Base-by-base conservation (phyloP, 2,888 invertebrate genomes). In the Cryptosula pallasiana region DNA sequence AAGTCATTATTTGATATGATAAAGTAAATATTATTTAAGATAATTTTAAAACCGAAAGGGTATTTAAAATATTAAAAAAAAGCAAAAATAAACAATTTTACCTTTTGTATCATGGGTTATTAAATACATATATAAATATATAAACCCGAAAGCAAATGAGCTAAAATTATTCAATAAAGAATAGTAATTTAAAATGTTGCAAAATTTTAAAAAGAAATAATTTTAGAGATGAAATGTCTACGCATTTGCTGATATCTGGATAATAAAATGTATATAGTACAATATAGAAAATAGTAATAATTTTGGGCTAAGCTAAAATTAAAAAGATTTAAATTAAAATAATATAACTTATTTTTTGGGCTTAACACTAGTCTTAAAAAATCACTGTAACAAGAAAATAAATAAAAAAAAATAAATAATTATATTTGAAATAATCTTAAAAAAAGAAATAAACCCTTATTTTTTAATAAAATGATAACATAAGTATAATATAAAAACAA, bases 1-100 rank as follows among this genome's bases (percentile, higher is more conserved):
- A 45, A 45, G 45, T 13, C 45, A 13, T 13, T 13, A 45, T 45
- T 45, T 45, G 20, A 71, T 29, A 54, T 57, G 36, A 54, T 63
- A 69, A 74, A 69, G 55, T 45, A 69, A 72, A 74, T 71, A 71
- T 72, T 73, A 73, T n/a, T n/a, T n/a, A 55, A 55, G 23, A 5
- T 5, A 55, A 55, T 13, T n/a, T n/a, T n/a, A 13, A 13, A 5
- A 55, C 45, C 16, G 23, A 20, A 25, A 55, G 5, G 23, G 55
- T 20, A 25, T n/a, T 16, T n/a, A 13, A 55, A 55, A 5, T 23
- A 55, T 23, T 5, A 5, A 55, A 55, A 55, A 5, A 16, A 5
- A 55, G 55, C 55, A 23, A 55, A 55, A 25, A 16, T 55, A 16
- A 55, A 55, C 5, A 5, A 20, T 55, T 55, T 25, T 55, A 55